These are phyloP conservation scores for Athetis lepigone DNA, from an alignment of 2,888 invertebrate genomes.

Conservation along the genomic window DNA sequence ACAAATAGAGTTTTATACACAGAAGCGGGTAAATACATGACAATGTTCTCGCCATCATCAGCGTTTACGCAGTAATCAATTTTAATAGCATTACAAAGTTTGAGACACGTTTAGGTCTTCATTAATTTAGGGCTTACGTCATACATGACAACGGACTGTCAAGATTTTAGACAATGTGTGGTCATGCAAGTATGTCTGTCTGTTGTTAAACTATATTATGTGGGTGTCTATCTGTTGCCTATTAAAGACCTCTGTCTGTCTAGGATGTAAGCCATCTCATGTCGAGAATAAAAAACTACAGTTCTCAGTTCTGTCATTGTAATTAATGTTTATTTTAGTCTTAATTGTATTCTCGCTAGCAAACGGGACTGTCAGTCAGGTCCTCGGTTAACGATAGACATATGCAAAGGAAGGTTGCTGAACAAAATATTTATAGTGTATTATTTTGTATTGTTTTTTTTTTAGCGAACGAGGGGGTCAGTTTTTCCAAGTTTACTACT, in stretches of 20 bases:
- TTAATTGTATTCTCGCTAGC: slow-evolving; percentile 32
- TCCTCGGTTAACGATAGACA: slow-evolving; percentile 2
- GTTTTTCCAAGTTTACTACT: no score
- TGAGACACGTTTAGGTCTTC: not conserved
- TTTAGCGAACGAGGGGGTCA: no score
- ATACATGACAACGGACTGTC: no score
- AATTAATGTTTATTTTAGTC: slow-evolving; percentile 44
- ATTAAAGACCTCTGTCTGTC: slow-evolving; percentile 15
- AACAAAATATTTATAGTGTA: no score
- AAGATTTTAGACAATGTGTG: no score
- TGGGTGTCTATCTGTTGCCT: not conserved
- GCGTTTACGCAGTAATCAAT: not conserved
- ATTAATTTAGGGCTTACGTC: no score
- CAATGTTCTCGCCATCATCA: not conserved
- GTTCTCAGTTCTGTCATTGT: slow-evolving; percentile 29
- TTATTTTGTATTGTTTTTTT: no score
- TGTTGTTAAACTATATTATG: not conserved
- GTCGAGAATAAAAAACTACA: slow-evolving; percentile 14
- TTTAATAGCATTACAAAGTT: no score
- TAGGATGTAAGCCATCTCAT: slow-evolving; percentile 22
- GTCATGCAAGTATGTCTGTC: no score
- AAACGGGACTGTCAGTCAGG: slow-evolving; percentile 27
- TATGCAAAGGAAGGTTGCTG: not conserved
- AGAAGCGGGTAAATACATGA: not conserved
- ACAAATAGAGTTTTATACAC: not conserved